Evolutionary conservation across 1,140 invertebrate species (phyloP), one percentile per base, ranked within the genome.

Genomic region (Babylonia areolata): DNA sequence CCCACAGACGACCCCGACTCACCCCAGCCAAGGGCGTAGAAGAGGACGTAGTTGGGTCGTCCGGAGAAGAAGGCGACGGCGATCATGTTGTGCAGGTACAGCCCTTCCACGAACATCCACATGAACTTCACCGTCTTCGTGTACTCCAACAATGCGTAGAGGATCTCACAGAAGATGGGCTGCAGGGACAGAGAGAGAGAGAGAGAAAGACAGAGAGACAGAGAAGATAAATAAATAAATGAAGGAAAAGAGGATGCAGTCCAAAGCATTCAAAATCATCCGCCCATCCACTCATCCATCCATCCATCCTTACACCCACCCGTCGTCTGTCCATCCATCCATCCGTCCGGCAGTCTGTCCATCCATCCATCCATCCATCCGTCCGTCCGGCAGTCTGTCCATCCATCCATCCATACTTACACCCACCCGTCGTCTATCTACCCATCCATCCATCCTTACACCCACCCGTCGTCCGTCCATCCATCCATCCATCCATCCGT

Each of bases 51-150:
- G 86, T 96, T 96, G 5, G 96, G 96, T 73, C 96, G 96, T 80
- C 96, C 96, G 92, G 97, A 96, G 91, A 98, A 97, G 0, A 97
- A 96, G 0, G 97, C 96, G 1, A 97, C 96, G 91, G 97, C 95
- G 58, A 95, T 96, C 93, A 97, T 96, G 91, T 97, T 98, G 92
- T 98, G 97, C 33, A 98, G 94, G 91, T 97, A 97, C 31, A 98
- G 94, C 0, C 98, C 97, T 92, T 98, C 97, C 42, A 98, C 96
- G 90, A 98, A 98, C 97, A 98, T 98, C 97, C 97, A 98, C 96
- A 97, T 97, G 91, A 98, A 98, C 96, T 97, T 97, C 0, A 97
- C 97, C 0, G 97, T 97, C 84, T 93, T 92, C 0, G 97, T 96
- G 93, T 98, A 98, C 93, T 98, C 98, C 88, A 98, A 91, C 0